Base-by-base conservation (phyloP, 2,888 invertebrate species). In the Onthophagus sagittarius region DNA sequence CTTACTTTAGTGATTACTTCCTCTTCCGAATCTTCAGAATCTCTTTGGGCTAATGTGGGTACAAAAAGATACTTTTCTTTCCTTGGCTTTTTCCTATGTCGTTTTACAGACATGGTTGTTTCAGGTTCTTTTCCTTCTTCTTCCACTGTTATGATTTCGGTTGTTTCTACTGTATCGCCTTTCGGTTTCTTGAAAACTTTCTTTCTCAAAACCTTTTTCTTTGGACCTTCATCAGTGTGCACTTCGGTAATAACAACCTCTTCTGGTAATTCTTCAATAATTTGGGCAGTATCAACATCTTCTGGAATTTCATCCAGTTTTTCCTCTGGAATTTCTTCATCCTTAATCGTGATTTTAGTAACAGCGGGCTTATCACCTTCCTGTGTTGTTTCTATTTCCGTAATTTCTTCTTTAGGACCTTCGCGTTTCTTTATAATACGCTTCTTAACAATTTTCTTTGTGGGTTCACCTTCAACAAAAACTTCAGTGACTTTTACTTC, bases 401-500 rank as follows among this genome's bases (percentile, higher is more conserved):
- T 76, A 70, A 79, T 74, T 81, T 84, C 79, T 76, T 82, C 69
- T 76, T 81, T 72, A 69, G 76, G 77, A 5, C 76, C 77, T 6
- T 76, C 73, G 15, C 78, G 74, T 74, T 77, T 79, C 39, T 77
- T 76, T 13, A 74, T 73, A 9, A 70, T 76, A 31, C 71, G 75
- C 71, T 77, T 80, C 32, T 80, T 73, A 72, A 79, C 78, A 14
- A 75, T 77, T 72, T 77, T 76, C 72, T 83, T 83, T 64, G 77
- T 81, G 0, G 80, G 81, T 53, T 80, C 80, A n/a, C 82, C 83
- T 73, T 81, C 80, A 32, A 79, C 77, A 11, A 83, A 73, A 71
- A 84, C 82, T 79, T 86, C 83, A 7, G 79, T 78, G 1, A 83
- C 80, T 71, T 82, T 81, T 5, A 83, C 80, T 71, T 79, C 78